Percentiles rank a stretch among this genome's conserved stretches.
These are phyloP conservation scores for Leptosomus discolor DNA, from an alignment of 2,113 vertebrate genomes.

Conservation along the genomic window DNA sequence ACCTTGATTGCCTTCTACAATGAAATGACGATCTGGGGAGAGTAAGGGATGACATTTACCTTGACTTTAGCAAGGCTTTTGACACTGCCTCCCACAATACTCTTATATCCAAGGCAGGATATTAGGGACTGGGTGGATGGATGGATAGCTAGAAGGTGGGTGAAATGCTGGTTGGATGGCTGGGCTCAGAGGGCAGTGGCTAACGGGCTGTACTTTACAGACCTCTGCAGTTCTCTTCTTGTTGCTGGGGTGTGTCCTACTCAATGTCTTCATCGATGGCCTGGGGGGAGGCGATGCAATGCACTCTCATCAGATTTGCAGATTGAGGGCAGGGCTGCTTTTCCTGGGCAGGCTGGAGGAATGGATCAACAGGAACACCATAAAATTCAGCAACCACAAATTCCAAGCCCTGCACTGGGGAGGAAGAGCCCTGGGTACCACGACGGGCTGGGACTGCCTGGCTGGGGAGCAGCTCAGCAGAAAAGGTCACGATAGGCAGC, in stretches of 20 bases:
- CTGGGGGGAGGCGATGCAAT: not conserved
- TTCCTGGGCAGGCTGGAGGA: not conserved
- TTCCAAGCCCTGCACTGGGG: not conserved
- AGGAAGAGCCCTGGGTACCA: not conserved
- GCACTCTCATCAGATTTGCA: not conserved
- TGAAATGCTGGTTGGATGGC: not conserved
- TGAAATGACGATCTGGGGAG: not conserved
- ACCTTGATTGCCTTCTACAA: not conserved
- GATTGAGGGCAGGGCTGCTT: not conserved
- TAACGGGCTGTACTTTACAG: not conserved
- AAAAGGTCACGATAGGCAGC: not conserved
- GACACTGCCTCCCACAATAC: not conserved
- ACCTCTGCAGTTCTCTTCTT: not conserved
- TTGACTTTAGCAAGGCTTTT: not conserved
- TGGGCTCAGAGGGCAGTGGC: not conserved
- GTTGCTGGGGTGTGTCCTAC: fast-evolving
- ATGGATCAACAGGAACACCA: not conserved
- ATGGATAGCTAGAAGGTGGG: not conserved
- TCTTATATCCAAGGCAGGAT: not conserved
- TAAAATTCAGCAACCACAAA: not conserved
- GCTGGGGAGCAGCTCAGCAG: not conserved
- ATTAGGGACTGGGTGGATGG: too few relatives aligned
- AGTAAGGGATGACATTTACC: not conserved
- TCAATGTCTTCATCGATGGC: not conserved
- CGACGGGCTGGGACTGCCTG: not conserved